Conservation (phyloP, 2,113 vertebrate species). For the Bettongia penicillata region DNA sequence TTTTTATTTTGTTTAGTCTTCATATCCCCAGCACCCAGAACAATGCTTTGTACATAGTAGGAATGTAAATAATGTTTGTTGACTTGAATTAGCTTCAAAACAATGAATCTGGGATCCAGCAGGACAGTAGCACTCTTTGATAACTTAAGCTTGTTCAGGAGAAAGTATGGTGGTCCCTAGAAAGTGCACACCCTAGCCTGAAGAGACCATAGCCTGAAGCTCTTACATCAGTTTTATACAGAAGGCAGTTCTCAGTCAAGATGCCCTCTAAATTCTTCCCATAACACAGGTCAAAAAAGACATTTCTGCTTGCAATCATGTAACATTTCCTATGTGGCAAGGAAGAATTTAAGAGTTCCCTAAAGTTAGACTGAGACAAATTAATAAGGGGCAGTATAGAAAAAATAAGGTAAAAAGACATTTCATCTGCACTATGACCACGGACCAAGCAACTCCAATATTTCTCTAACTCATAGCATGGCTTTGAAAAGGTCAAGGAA, state of each 20-base stretch:
- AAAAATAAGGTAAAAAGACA: neutral
- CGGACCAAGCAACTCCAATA: neutral
- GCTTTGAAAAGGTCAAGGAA: neutral
- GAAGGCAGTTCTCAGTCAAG: neutral
- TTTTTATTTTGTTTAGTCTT: neutral
- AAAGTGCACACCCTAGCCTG: neutral
- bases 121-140: neutral
- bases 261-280: neutral
- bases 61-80: neutral
- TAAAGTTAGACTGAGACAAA: neutral
- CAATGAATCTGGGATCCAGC: neutral
- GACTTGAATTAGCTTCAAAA: neutral
- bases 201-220: neutral
- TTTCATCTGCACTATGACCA: too few relatives aligned
- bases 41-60: neutral
- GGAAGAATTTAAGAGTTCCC: neutral
- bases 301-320: neutral
- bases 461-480: neutral
- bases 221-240: neutral
- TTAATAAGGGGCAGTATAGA: neutral
- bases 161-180: neutral
- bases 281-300: accelerated
- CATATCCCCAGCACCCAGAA: neutral
- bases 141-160: neutral
- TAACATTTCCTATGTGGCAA: neutral